Percentiles rank a stretch among this genome's conserved stretches.
These are phyloP conservation scores for Psilanteris sp. DNA, from an alignment of 1,140 invertebrate genomes.

Conservation along the genomic window DNA sequence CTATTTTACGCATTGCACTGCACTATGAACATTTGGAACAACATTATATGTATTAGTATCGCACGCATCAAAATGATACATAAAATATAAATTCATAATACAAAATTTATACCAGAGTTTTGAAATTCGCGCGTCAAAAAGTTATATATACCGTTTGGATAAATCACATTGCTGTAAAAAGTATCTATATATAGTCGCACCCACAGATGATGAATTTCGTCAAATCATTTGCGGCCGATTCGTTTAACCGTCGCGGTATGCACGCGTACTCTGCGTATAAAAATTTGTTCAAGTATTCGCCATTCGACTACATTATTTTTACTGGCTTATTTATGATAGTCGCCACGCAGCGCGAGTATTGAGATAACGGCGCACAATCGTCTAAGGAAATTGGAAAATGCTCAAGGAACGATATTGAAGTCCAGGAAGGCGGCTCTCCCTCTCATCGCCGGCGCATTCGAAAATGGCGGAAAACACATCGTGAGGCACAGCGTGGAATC, in stretches of 20 bases:
- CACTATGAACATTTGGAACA: no score
- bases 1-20: no score
- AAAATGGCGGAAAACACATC: conserved; percentile 55
- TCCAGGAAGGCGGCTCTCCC: conserved; percentile 33
- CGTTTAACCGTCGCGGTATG: conserved; percentile 4
- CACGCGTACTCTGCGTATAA: conserved; percentile 12
- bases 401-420: conserved; percentile 59
- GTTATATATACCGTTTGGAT: conserved; percentile 33
- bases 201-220: conserved; percentile 43
- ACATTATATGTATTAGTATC: no score
- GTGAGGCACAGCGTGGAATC: conserved; percentile 46
- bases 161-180: no score
- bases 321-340: conserved; percentile 53
- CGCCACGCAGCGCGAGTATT: conserved; percentile 49
- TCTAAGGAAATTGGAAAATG: conserved; percentile 63
- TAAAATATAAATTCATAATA: conserved; percentile 10
- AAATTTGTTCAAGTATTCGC: conserved; percentile 29
- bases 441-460: conserved; percentile 22
- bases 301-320: conserved; percentile 54
- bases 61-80: neutral
- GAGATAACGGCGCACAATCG: conserved; percentile 57
- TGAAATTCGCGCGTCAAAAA: conserved; percentile 27
- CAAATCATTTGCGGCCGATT: conserved; percentile 32
- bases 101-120: conserved; percentile 21
- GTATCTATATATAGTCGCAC: conserved; percentile 24